Evolutionary conservation across 2,113 vertebrate species (phyloP).

Genomic region (Thomomys bottae): DNA sequence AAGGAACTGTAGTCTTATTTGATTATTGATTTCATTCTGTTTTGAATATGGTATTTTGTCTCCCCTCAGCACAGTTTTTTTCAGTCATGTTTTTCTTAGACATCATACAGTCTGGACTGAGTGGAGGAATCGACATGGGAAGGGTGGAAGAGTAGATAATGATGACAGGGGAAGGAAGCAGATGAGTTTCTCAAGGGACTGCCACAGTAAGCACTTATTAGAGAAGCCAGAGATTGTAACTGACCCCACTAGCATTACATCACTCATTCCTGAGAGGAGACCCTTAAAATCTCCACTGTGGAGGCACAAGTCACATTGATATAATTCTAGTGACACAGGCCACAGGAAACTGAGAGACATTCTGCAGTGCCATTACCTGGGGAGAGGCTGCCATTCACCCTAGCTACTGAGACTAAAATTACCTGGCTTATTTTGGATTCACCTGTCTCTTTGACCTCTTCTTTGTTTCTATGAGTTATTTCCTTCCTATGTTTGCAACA

Average conservation of each 20-base stretch:
- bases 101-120: neutral
- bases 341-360: neutral
- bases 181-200: neutral
- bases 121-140: neutral
- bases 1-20: neutral
- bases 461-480: neutral
- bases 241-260: neutral
- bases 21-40: constrained; percentile 1
- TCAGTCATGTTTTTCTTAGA: neutral
- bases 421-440: neutral
- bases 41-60: neutral
- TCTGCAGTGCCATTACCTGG: neutral
- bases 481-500: neutral
- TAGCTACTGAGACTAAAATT: neutral
- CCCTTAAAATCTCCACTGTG: neutral
- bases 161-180: neutral
- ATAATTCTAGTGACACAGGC: neutral
- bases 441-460: neutral
- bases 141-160: fast-evolving
- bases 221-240: neutral
- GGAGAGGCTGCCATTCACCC: neutral
- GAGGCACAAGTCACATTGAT: neutral
- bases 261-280: neutral
- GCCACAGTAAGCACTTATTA: neutral
- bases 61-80: neutral